A percentile compares a stretch with the other conserved stretches of the same genome.
Evolutionary conservation across 2,797 vertebrate genomes (phyloP).

Genomic region (Acanthiza pusilla): DNA sequence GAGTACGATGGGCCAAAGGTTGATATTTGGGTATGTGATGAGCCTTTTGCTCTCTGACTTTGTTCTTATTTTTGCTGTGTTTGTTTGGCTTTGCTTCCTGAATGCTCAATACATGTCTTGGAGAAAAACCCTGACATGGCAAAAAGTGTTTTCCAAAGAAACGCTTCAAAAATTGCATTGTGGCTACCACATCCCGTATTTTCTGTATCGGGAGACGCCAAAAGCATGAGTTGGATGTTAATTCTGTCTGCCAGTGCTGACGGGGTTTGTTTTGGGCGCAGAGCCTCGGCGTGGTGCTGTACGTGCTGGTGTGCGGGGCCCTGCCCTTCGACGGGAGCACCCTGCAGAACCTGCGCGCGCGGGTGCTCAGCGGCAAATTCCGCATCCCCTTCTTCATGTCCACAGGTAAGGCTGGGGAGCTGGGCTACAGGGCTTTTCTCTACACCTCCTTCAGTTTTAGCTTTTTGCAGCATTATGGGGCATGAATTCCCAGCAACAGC

Average conservation of each 20-base stretch:
- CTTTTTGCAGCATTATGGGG: rapidly evolving
- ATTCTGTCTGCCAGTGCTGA: rapidly evolving
- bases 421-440: neutral
- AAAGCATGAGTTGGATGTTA: rapidly evolving
- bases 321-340: constrained; percentile 97
- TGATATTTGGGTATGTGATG: constrained; percentile 91
- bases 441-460: rapidly evolving
- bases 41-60: neutral
- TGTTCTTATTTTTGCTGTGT: neutral
- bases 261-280: constrained; percentile 25
- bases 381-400: constrained; percentile 99
- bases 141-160: neutral
- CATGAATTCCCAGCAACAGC: rapidly evolving
- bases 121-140: neutral
- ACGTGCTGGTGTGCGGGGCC: constrained; percentile 94
- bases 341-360: constrained; percentile 93
- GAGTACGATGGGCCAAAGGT: constrained; percentile 98
- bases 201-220: neutral
- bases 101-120: rapidly evolving
- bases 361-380: constrained; percentile 96
- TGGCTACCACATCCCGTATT: rapidly evolving
- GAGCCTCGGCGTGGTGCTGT: constrained; percentile 96
- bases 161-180: rapidly evolving
- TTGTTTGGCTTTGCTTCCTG: neutral
- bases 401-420: constrained; percentile 77